These are phyloP conservation scores for Drosophila malerkotliana DNA, from an alignment of 1,140 invertebrate species.

Conservation along the genomic window DNA sequence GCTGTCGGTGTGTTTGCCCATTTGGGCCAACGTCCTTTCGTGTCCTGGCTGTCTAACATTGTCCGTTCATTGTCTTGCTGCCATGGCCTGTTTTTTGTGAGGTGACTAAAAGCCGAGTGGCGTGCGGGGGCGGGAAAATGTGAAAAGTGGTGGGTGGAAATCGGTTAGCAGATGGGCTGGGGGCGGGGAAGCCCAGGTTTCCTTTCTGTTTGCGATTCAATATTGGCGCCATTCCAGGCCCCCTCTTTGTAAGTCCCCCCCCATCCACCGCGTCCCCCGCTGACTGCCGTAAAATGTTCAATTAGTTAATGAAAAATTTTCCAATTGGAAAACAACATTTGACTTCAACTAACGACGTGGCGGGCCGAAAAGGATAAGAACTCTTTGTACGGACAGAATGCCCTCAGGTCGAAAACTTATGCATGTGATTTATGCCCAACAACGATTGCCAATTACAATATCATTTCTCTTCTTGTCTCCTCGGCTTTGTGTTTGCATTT, in stretches of 20 bases:
- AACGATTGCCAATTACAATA: constrained; percentile 81
- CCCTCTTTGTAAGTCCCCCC: constrained; percentile 21
- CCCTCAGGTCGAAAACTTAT: constrained; percentile 73
- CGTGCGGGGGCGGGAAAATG: constrained; percentile 7
- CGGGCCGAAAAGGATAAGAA: neutral
- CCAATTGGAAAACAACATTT: constrained; percentile 79
- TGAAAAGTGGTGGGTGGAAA: constrained; percentile 20
- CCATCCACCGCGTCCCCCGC: neutral
- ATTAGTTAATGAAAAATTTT: constrained; percentile 82
- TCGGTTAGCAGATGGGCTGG: neutral
- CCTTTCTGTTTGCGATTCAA: constrained; percentile 61
- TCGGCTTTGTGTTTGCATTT: constrained; percentile 47
- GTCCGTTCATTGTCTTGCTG: constrained; percentile 51
- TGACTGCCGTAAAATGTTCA: constrained; percentile 75
- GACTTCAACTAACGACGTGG: constrained; percentile 66
- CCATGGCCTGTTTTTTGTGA: constrained; percentile 52
- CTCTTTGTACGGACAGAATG: constrained; percentile 31
- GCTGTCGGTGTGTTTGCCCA: constrained; percentile 51
- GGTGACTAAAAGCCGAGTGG: constrained; percentile 9
- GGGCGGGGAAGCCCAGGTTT: neutral
- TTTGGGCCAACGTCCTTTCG: constrained; percentile 78
- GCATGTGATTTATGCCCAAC: constrained; percentile 79
- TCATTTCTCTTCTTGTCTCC: constrained; percentile 75
- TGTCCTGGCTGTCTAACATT: constrained; percentile 59
- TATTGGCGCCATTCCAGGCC: constrained; percentile 69